Evolutionary conservation across 30 jellyfish, hydroid and myxozoan genomes (phyloP).

Genomic region (Clytia hemisphaerica): DNA sequence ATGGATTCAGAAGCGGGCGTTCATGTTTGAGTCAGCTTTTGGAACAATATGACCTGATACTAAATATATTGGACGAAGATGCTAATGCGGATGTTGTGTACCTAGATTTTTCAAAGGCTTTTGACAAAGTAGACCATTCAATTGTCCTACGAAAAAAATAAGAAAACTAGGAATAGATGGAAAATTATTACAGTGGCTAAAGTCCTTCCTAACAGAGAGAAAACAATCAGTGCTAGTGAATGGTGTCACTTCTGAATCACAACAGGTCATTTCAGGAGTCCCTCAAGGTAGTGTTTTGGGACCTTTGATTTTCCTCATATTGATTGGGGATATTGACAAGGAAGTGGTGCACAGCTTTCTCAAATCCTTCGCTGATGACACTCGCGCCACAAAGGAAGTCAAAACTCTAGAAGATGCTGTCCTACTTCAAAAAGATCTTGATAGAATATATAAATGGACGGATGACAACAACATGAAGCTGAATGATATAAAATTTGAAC

Average conservation of each 20-base stretch:
- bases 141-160: background rate
- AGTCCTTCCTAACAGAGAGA: background rate
- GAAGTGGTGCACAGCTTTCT: background rate
- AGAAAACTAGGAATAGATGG: slow-evolving; percentile 11
- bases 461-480: background rate
- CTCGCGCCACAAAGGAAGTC: background rate
- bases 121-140: slow-evolving; percentile 4
- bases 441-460: slow-evolving; percentile 1
- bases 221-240: slow-evolving; percentile 18
- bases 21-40: slow-evolving; percentile 12
- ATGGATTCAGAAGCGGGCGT: slow-evolving; percentile 23
- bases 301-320: slow-evolving; percentile 19
- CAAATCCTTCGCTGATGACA: slow-evolving; percentile 20
- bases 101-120: slow-evolving; percentile 23
- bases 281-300: slow-evolving; percentile 35
- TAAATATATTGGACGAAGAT: background rate
- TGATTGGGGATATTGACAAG: slow-evolving; percentile 23
- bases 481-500: background rate
- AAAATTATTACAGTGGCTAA: background rate
- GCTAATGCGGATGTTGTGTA: slow-evolving; percentile 19
- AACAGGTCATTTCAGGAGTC: slow-evolving; percentile 38
- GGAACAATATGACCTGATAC: background rate
- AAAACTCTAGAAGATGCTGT: background rate
- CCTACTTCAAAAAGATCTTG: background rate
- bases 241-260: slow-evolving; percentile 12